Evolutionary conservation across 2,797 vertebrate species (phyloP).

Genomic region (Syncerus caffer): DNA sequence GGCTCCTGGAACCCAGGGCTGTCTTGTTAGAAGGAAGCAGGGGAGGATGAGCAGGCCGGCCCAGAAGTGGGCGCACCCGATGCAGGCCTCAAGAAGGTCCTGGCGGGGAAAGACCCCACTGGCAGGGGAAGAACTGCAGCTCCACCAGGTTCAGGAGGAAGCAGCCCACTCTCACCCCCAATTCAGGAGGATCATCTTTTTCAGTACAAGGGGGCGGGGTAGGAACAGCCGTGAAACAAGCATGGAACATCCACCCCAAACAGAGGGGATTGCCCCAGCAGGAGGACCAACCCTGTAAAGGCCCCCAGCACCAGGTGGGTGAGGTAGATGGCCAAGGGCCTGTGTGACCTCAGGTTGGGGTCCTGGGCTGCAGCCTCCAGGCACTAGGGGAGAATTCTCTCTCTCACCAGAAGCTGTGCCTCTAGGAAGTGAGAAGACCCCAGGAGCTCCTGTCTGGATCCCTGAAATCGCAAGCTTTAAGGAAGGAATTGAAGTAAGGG

Average conservation of each 20-base stretch:
- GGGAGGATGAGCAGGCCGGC: constrained; percentile 58
- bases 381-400: constrained; percentile 70
- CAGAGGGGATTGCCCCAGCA: constrained; percentile 82
- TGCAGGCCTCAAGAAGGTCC: constrained; percentile 80
- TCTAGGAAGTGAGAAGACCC: constrained; percentile 27
- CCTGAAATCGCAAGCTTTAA: constrained; percentile 1
- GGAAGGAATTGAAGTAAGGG: not conserved
- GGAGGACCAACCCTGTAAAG: constrained; percentile 82
- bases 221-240: constrained; percentile 82
- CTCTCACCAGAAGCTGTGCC: constrained; percentile 57
- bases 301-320: constrained; percentile 80
- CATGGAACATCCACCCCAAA: constrained; percentile 83
- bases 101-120: constrained; percentile 83
- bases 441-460: not conserved
- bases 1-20: constrained; percentile 79
- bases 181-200: constrained; percentile 85
- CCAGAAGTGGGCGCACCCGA: constrained; percentile 76
- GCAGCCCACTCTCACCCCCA: constrained; percentile 80
- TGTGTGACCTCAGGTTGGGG: constrained; percentile 77
- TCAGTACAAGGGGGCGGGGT: constrained; percentile 81
- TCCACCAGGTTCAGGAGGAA: constrained; percentile 84
- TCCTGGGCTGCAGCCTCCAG: constrained; percentile 63
- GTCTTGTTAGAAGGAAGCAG: constrained; percentile 81
- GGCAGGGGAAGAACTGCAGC: constrained; percentile 79
- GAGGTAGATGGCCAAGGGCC: constrained; percentile 80